Evolutionary conservation across 2,113 vertebrate species (phyloP).

Genomic region (Thamnophis sirtalis): DNA sequence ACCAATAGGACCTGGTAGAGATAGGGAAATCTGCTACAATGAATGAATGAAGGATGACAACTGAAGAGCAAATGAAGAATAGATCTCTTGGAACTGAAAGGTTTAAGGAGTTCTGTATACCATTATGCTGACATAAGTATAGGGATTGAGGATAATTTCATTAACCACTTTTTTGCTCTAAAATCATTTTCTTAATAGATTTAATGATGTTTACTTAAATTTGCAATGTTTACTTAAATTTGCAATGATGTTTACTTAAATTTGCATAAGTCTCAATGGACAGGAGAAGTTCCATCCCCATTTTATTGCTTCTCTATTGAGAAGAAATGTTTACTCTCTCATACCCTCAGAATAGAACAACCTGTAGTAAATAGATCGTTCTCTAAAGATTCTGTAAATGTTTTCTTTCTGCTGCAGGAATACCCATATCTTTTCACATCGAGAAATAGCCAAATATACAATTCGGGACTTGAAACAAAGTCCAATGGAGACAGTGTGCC

Average conservation of each 20-base stretch:
- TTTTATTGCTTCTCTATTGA: not conserved
- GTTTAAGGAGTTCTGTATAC: not conserved
- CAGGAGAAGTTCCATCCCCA: not conserved
- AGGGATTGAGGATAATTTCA: not conserved
- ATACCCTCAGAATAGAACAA: not conserved
- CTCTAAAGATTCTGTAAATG: constrained; percentile 13
- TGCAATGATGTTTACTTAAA: not conserved
- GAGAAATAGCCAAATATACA: constrained; percentile 70
- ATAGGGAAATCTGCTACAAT: not conserved
- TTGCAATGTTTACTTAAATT: not conserved
- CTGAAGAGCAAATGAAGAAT: not conserved
- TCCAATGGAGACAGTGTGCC: constrained; percentile 37
- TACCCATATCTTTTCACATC: constrained; percentile 81
- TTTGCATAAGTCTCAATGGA: not conserved
- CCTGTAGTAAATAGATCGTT: not conserved
- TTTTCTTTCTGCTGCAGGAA: constrained; percentile 67
- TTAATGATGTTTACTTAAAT: not conserved
- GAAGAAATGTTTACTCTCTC: too few species aligned
- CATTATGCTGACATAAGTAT: not conserved
- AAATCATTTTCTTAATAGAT: constrained; percentile 1
- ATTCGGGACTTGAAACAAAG: constrained; percentile 2
- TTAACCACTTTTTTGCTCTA: constrained; percentile 13
- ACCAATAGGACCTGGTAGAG: not conserved
- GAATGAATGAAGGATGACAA: not conserved
- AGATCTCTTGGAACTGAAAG: not conserved